phyloP scores from a whole-genome alignment of 2,113 vertebrate genomes.

The Cyanistes caeruleus region DNA sequence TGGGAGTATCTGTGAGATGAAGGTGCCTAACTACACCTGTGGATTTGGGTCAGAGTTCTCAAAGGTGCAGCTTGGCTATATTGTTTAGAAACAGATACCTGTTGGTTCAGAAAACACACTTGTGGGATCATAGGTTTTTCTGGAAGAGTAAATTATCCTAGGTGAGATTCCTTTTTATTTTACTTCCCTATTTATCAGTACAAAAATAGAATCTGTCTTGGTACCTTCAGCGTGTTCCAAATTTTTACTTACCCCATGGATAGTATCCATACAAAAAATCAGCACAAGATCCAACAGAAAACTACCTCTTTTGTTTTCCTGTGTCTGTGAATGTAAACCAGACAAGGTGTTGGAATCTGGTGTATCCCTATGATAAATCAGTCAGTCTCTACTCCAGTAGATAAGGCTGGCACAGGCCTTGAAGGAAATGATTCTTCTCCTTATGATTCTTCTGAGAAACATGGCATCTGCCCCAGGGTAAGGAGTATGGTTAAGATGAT shows the following conservation, averaged over 20 bases:
- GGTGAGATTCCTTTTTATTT: neutral
- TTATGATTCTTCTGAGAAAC: neutral
- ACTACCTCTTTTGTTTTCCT: neutral
- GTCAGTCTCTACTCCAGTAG: neutral
- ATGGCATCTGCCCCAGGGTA: neutral
- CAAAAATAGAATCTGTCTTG: neutral
- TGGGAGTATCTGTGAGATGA: neutral
- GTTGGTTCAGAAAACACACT: neutral
- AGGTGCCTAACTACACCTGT: neutral
- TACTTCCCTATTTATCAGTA: neutral
- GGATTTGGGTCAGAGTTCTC: neutral
- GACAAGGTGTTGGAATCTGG: neutral
- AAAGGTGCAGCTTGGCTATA: neutral
- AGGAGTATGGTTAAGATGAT: neutral
- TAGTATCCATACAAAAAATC: neutral
- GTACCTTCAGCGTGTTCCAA: neutral
- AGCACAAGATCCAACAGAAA: neutral
- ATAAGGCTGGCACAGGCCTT: neutral
- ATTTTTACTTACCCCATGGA: neutral
- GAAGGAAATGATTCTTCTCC: neutral
- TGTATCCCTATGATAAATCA: neutral
- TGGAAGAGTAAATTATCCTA: neutral
- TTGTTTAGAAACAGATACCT: neutral
- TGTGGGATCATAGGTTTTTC: neutral
- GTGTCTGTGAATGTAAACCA: neutral